Conservation (phyloP, 64 coral and sea anemone species). For the Pachyseris speciosa region DNA sequence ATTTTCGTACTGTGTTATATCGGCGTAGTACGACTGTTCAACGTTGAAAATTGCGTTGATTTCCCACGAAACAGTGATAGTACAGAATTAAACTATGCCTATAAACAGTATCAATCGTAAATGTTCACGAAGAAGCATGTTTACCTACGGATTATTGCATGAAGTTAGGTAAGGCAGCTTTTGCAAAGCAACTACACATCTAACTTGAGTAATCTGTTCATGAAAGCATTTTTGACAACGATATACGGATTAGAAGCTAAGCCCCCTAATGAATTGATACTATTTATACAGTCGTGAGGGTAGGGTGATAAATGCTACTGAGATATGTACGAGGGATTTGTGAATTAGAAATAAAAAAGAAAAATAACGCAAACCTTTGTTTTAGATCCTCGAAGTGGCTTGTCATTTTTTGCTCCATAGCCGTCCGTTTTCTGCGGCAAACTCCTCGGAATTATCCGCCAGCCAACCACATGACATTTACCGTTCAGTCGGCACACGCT, state of each 20-base stretch:
- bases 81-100: too few relatives aligned
- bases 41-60: too few relatives aligned
- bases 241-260: not conserved
- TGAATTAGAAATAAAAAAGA: not conserved
- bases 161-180: too few relatives aligned
- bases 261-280: not conserved
- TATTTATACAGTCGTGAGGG: not conserved
- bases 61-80: too few relatives aligned
- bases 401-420: not conserved
- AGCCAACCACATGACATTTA: not conserved
- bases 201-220: not conserved
- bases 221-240: not conserved
- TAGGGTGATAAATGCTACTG: not conserved
- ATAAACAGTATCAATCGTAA: too few relatives aligned
- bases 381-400: slow-evolving; percentile 9
- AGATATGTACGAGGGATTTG: too few relatives aligned
- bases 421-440: not conserved
- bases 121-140: too few relatives aligned
- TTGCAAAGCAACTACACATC: too few relatives aligned
- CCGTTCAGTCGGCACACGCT: not conserved
- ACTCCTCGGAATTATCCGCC: too few relatives aligned
- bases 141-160: too few relatives aligned
- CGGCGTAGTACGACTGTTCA: too few relatives aligned
- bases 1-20: too few relatives aligned
- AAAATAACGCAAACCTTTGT: slow-evolving; percentile 17